Base-by-base conservation (phyloP, 2,113 vertebrate species). In the Taxidea taxus region DNA sequence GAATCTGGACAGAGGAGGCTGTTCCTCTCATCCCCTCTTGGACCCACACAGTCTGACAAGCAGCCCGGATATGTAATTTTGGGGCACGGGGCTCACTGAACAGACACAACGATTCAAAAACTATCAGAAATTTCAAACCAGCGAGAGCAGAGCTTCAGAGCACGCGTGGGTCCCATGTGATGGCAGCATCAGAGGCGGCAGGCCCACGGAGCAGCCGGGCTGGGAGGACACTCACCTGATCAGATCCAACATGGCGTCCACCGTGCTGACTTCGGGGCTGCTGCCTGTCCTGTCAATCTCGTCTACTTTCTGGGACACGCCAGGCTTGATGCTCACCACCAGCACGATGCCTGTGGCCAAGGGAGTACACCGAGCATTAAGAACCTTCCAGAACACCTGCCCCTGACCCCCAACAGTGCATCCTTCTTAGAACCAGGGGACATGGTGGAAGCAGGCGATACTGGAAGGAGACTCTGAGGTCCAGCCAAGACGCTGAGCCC, bases 231-330 rank as follows among this genome's bases (percentile, higher is more conserved):
- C 90, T 99, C 95, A 99, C 99, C 99, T 99, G 97, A 99, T 10
- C n/a, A 99, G 99, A 98, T 99, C 99, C 97, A 99, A 90, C 98
- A 99, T 98, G 37, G 99, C 99, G 97, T 99, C 99, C 4, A 99
- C 99, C 0, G 99, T 99, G 44, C 97, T 99, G 90, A 99, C 99
- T 18, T 99, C 99, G 15, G 99, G 99, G 6, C 99, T 99, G 84
- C 98, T 99, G 16, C 99, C 99, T 1, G 97, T 97, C 97, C 99
- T 99, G 98, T 99, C 99, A 1, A 99, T 99, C 58, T 99, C 99
- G 3, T 98, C 98, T 37, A 99, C 98, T 18, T 97, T 98, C 97
- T 99, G 99, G 92, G 99, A 99, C 34, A 99, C 99, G 66, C 99
- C 99, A 0, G 99, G 99, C 98, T 99, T 99, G 98, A 99, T 99